Base-by-base conservation (phyloP, 2,888 invertebrate species). In the Drosophila tanythrix region DNA sequence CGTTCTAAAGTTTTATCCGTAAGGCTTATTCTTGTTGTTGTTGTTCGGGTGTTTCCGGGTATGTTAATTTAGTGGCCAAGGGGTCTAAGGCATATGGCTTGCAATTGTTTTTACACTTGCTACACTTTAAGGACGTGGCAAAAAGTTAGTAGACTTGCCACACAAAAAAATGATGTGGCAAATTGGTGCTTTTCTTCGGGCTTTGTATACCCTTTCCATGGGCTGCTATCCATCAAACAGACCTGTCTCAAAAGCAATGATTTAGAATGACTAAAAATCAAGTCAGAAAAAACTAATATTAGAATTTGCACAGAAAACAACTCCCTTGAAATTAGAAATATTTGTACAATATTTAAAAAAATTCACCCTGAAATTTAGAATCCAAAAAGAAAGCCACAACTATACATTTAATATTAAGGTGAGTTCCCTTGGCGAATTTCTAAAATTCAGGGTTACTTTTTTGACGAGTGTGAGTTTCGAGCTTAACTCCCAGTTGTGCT, bases 51-150 rank as follows among this genome's bases (percentile, higher is more conserved):
- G 70, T 80, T 85, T 89, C 88, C 90, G 88, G 73, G 77, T 85
- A 85, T 85, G 85, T 59, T 89, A 85, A 85, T 85, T 81, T 70
- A 63, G 67, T 75, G 75, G 70, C 88, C 82, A 85, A 81, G 74
- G 65, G 70, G 84, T 72, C 62, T 74, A 79, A 62, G 76, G 84
- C 69, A 62, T 74, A 79, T 66, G 76, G 70, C 72, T 75, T 76
- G 72, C 74, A 68, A 74, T 85, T 82, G 75, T 70, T 79, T 74
- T 69, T 59, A 59, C 46, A 46, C 56, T 71, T 76, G 85, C 80
- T 64, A 68, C 69, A 76, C 63, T 74, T 70, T 84, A 89, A 35
- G 73, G 15, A 80, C 72, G 70, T 38, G 35, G 70, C 66, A 89
- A 85, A 85, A 89, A 76, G 70, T 88, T 85, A 76, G 84, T 89